Evolutionary conservation across 2,888 invertebrate genomes (phyloP), one percentile per base, ranked within the genome.

Genomic region (Lacanobia wlatinum): DNA sequence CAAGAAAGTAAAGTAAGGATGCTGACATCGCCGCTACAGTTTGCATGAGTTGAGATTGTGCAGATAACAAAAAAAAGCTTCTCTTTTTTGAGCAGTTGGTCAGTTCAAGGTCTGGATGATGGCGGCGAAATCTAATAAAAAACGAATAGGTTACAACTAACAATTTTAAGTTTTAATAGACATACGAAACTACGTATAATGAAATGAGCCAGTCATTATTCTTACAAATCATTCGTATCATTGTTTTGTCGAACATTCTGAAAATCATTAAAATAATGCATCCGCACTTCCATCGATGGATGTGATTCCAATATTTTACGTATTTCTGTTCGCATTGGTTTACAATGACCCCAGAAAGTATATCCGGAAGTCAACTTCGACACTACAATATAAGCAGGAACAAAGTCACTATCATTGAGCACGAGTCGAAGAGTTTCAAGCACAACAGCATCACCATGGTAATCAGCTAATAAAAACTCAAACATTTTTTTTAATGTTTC

Each of bases 221-320:
- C 34, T 34, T 46, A 60, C 5, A 52, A 55, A 28, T 23, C 66
- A 8, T 38, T 48, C 38, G 4, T n/a, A 23, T 38, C 63, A 58
- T 9, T n/a, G 1, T 21, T 16, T 43, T 64, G 40, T 3, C 12
- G 10, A 23, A 43, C 12, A 4, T 28, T 28, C 8, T 12, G 2
- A 68, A 79, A 82, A 50, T 67, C 63, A 23, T 76, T 60, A 63
- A 76, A 65, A 65, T 82, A 88, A 80, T 88, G 84, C 73, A 87
- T 79, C 60, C 85, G 79, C 28, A 89, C 81, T 76, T n/a, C 56
- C 68, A 56, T 56, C 18, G 73, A 72, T 46, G 86, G 79, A 78
- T 88, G 84, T 18, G 76, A 60, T 28, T 66, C 61, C 16, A 88
- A 67, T 64, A 84, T 79, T 61, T 81, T 46, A 46, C 81, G 68